phyloP scores from a whole-genome alignment of 2,888 invertebrate genomes.

The Drosophila neotestacea region DNA sequence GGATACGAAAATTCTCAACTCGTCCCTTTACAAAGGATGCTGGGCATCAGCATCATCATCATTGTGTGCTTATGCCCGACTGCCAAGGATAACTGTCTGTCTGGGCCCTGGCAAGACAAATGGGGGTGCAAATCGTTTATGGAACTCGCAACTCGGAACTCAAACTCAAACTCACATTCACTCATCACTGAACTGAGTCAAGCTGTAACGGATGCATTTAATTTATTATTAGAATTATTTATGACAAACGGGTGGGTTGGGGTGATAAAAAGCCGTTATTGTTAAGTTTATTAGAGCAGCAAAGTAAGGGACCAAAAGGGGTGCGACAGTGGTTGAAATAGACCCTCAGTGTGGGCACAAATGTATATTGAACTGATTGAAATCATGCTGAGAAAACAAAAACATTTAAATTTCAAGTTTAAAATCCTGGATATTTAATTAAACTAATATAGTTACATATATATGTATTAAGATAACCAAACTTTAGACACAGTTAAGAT shows the following conservation, averaged over 20 bases:
- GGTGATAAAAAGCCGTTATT: slow-evolving; percentile 77
- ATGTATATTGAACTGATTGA: background rate
- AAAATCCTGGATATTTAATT: too few relatives aligned
- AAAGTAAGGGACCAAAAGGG: slow-evolving; percentile 53
- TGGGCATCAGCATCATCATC: slow-evolving; percentile 33
- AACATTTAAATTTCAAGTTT: too few relatives aligned
- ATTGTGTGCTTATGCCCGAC: slow-evolving; percentile 68
- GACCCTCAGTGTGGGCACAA: slow-evolving; percentile 9
- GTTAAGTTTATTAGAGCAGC: slow-evolving; percentile 75
- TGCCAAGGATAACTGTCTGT: slow-evolving; percentile 78
- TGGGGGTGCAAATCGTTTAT: slow-evolving; percentile 80
- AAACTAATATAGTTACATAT: too few relatives aligned
- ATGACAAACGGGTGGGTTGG: slow-evolving; percentile 75
- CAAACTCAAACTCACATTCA: slow-evolving; percentile 42
- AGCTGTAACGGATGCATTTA: slow-evolving; percentile 85
- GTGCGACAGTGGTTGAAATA: slow-evolving; percentile 64
- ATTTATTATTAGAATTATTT: slow-evolving; percentile 85
- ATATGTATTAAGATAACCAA: too few relatives aligned
- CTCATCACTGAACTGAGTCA: slow-evolving; percentile 59
- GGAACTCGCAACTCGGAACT: slow-evolving; percentile 38
- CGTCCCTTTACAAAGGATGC: slow-evolving; percentile 44
- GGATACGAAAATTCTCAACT: slow-evolving; percentile 11
- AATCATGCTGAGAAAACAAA: background rate
- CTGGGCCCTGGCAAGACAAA: slow-evolving; percentile 67
- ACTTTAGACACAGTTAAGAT: too few relatives aligned